Base-by-base conservation (phyloP, 2,888 invertebrate species). In the Dinocampus coccinellae region DNA sequence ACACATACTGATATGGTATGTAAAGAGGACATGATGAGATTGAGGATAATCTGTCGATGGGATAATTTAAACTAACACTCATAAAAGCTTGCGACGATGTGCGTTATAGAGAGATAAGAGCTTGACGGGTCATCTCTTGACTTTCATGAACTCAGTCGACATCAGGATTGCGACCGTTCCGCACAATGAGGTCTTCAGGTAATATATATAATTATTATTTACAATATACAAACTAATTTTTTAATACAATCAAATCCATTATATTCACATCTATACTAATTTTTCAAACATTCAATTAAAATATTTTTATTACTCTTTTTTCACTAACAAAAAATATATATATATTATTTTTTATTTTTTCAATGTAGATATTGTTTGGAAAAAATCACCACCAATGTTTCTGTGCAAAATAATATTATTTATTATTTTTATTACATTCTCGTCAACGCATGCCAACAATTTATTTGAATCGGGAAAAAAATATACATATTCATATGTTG, bases 111-210 rank as follows among this genome's bases (percentile, higher is more conserved):
- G 73, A 70, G 70, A 61, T 85, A 85, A 77, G 77, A 81, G 78
- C 76, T 78, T 78, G 79, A 81, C 83, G 82, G 84, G 86, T 87
- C 85, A 86, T 85, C 85, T 79, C 80, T 81, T 79, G 83, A 83
- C 82, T 85, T 79, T 76, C 70, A 77, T 82, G 80, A 84, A 81
- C 80, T 75, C 82, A 84, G 84, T 85, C 78, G 77, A 79, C 76
- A 83, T 80, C 79, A 79, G 75, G 79, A 78, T 79, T 77, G 80
- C 79, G 78, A 77, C 76, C 73, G 77, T 80, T 74, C 71, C 73
- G 80, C 80, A 83, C 80, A 80, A 86, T 86, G 85, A 78, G 72
- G 75, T 70, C 76, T 75, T 75, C 81, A 84, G 85, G 86, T 86
- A 82, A 57, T 58, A 24, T 53, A 26, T 22, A 52, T 26, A 64